Evolutionary conservation across 2,113 vertebrate genomes (phyloP).

Genomic region (Oxyruncus cristatus): DNA sequence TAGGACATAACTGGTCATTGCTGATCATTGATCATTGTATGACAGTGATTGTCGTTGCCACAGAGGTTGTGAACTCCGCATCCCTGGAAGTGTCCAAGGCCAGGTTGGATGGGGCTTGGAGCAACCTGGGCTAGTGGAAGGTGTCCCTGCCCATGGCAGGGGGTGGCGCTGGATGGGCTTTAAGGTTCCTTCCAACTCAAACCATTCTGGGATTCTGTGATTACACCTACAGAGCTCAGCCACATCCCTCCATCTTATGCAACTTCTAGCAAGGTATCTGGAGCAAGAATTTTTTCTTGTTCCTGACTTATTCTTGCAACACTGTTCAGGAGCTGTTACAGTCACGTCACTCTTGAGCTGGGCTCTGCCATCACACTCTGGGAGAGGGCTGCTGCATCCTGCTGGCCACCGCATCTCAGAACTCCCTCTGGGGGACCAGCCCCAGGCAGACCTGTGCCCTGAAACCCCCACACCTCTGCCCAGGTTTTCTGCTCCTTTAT

Average conservation of each 20-base stretch:
- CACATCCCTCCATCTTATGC: neutral
- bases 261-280: neutral
- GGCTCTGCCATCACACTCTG: neutral
- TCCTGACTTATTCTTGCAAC: slow-evolving; percentile 22
- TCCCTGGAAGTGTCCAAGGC: neutral
- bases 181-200: neutral
- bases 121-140: neutral
- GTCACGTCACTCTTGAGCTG: neutral
- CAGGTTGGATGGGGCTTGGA: neutral
- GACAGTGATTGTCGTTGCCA: fast-evolving
- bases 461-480: neutral
- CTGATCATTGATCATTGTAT: neutral
- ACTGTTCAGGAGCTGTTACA: neutral
- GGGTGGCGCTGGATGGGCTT: neutral
- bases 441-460: neutral
- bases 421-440: neutral
- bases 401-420: neutral
- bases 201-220: neutral
- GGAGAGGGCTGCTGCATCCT: neutral
- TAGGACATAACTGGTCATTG: neutral
- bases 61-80: neutral
- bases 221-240: neutral
- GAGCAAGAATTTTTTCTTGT: neutral
- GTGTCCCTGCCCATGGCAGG: neutral
- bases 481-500: neutral